These are phyloP conservation scores for Arvicanthis niloticus DNA, from an alignment of 2,113 vertebrate genomes.

Conservation along the genomic window DNA sequence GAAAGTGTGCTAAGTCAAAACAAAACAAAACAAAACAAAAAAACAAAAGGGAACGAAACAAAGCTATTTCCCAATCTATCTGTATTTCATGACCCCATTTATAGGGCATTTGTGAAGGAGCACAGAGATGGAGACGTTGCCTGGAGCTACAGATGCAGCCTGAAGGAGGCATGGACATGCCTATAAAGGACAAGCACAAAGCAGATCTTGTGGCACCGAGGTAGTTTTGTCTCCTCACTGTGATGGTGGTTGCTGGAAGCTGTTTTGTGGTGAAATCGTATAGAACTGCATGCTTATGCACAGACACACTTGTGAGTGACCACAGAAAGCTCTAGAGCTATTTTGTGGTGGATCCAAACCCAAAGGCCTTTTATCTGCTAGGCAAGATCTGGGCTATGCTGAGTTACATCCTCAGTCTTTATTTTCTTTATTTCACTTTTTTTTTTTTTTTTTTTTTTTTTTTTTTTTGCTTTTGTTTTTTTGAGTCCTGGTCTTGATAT, in stretches of 20 bases:
- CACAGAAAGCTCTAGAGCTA: not conserved
- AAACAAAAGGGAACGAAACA: too few species aligned
- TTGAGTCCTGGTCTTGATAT: not conserved
- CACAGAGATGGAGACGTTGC: not conserved
- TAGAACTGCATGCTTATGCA: not conserved
- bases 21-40: not conserved
- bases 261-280: not conserved
- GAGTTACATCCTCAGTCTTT: not conserved
- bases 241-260: not conserved
- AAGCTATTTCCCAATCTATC: not conserved
- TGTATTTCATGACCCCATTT: not conserved
- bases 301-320: not conserved
- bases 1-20: slow-evolving; percentile 46
- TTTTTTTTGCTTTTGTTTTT: too few species aligned
- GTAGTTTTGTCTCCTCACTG: not conserved
- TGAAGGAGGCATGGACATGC: not conserved
- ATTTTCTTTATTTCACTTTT: not conserved
- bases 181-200: not conserved
- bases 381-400: not conserved
- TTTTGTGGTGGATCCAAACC: not conserved
- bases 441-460: too few species aligned
- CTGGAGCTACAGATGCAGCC: not conserved
- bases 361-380: not conserved
- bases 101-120: not conserved
- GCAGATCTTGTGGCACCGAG: not conserved